A percentile compares a stretch with the other conserved stretches of the same genome.
Evolutionary conservation across 2,888 invertebrate species (phyloP).

Genomic region (Erannis defoliaria): DNA sequence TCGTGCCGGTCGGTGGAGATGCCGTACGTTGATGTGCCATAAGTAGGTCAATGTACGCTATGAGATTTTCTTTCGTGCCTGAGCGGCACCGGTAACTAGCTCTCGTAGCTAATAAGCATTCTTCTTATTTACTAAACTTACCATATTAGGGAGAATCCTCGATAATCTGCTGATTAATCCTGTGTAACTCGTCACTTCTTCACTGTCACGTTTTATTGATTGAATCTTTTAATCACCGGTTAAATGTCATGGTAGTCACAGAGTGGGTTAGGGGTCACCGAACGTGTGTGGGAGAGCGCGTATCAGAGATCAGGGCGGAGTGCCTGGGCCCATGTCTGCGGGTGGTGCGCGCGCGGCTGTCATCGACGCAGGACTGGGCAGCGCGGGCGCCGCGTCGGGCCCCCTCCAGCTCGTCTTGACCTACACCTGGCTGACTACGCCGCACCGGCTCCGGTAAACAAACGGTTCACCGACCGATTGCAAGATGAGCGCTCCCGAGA

Average conservation of each 20-base stretch:
- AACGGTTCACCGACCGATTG: constrained; percentile 86
- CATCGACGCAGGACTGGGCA: constrained; percentile 69
- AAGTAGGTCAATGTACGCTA: constrained; percentile 71
- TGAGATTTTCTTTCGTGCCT: constrained; percentile 60
- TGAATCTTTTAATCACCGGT: constrained; percentile 60
- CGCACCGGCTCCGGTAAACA: constrained; percentile 80
- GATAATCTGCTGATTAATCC: constrained; percentile 60
- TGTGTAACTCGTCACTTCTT: constrained; percentile 66
- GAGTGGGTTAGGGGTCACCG: constrained; percentile 71
- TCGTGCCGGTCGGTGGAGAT: constrained; percentile 58
- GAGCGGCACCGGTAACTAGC: constrained; percentile 36
- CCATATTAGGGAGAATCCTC: constrained; percentile 65
- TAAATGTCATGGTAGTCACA: constrained; percentile 73
- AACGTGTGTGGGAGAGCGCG: constrained; percentile 67
- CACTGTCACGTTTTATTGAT: constrained; percentile 70
- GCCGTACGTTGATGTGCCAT: constrained; percentile 52
- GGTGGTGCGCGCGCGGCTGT: constrained; percentile 69
- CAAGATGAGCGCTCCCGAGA: constrained; percentile 63
- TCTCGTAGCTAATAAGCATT: constrained; percentile 10
- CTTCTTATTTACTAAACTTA: constrained; percentile 53
- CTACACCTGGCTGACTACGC: constrained; percentile 74
- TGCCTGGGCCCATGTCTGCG: constrained; percentile 69
- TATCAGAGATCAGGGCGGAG: constrained; percentile 53
- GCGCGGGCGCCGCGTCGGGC: constrained; percentile 55
- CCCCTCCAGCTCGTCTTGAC: constrained; percentile 75